phyloP scores from a whole-genome alignment of 2,888 invertebrate species.

The Leptinotarsa haldemani region DNA sequence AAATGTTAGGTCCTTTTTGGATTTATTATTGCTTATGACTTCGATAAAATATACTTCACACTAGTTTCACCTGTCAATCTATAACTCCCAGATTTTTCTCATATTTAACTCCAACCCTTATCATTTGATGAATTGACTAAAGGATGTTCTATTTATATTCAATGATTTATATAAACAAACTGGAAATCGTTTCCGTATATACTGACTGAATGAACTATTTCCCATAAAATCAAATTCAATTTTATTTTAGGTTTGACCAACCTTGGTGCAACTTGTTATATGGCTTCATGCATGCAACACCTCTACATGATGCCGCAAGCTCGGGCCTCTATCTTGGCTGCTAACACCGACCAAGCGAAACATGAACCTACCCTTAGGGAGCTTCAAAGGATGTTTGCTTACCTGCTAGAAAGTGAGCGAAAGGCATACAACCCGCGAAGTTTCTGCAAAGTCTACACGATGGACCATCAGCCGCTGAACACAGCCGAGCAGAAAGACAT shows the following conservation, averaged over 20 bases:
- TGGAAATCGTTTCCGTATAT: no score
- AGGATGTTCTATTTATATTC: no score
- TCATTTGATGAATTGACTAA: no score
- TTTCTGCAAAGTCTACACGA: constrained; percentile 95
- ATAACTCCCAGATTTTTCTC: no score
- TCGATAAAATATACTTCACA: no score
- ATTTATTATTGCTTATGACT: no score
- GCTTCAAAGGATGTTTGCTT: constrained; percentile 95
- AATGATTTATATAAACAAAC: no score
- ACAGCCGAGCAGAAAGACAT: constrained; percentile 98
- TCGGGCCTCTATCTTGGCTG: constrained; percentile 83
- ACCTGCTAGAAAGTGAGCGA: constrained; percentile 91
- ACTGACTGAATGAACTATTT: no score
- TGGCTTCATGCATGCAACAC: constrained; percentile 98
- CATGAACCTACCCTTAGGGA: constrained; percentile 87
- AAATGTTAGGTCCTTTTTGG: no score
- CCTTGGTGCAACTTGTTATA: constrained; percentile 95
- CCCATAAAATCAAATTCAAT: no score
- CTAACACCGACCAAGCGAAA: constrained; percentile 78
- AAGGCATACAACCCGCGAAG: constrained; percentile 96
- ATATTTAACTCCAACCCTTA: no score
- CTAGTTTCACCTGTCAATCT: no score
- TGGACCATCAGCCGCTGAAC: constrained; percentile 96
- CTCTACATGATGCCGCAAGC: constrained; percentile 97
- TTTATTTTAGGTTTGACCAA: constrained; percentile 80